phyloP scores from a whole-genome alignment of 2,888 invertebrate species.

The Cistogaster globosa region DNA sequence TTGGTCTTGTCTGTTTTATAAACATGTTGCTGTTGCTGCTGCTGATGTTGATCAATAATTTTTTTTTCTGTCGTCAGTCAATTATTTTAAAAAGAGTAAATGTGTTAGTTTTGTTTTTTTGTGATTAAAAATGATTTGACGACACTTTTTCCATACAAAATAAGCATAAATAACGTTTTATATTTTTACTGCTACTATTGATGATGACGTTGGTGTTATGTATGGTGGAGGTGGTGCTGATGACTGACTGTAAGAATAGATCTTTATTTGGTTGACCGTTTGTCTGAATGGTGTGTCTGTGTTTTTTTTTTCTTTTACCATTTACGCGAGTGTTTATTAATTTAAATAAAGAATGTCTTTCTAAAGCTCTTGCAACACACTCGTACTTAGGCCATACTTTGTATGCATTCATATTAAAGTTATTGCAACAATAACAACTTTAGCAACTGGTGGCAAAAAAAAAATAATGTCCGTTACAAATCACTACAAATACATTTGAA shows the following conservation, averaged over 20 bases:
- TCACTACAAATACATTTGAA: conserved; percentile 45
- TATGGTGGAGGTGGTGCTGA: not conserved
- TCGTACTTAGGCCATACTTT: not conserved
- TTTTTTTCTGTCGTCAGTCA: not conserved
- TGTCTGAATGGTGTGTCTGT: conserved; percentile 25
- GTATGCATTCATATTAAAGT: not conserved
- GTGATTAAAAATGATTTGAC: conserved; percentile 27
- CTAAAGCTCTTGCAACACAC: conserved; percentile 23
- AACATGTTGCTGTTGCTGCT: no score
- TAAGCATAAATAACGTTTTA: conserved; percentile 59
- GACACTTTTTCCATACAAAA: conserved; percentile 77
- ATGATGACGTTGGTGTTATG: not conserved
- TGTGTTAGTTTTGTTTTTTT: not conserved
- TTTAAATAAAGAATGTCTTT: conserved; percentile 11
- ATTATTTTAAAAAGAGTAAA: not conserved
- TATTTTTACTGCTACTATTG: conserved; percentile 12
- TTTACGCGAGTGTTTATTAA: conserved; percentile 23
- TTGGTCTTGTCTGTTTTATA: no score
- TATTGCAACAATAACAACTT: conserved; percentile 23
- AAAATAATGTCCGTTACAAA: conserved; percentile 68
- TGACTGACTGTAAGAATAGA: conserved; percentile 40
- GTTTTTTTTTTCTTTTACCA: conserved; percentile 33
- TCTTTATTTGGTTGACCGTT: conserved; percentile 51
- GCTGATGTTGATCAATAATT: not conserved
- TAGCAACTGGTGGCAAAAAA: conserved; percentile 44